These are phyloP conservation scores for Solen grandis DNA, from an alignment of 1,140 invertebrate genomes.

Conservation along the genomic window DNA sequence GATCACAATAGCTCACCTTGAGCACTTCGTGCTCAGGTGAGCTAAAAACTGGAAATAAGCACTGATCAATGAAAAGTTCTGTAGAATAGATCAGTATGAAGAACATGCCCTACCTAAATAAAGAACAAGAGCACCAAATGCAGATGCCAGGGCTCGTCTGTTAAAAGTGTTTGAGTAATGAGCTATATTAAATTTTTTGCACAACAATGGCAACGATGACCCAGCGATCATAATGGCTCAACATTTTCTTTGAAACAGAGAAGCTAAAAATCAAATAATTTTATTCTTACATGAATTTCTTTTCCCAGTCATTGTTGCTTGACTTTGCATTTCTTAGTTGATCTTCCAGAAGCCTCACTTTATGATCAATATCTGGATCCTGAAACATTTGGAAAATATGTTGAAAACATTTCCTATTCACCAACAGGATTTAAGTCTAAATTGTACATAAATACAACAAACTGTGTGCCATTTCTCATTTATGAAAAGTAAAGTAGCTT, in stretches of 20 bases:
- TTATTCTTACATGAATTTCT: conserved; percentile 41
- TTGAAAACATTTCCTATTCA: neutral
- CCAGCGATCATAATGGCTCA: neutral
- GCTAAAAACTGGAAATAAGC: no score
- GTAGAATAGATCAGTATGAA: no score
- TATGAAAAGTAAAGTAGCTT: neutral
- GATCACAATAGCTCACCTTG: no score
- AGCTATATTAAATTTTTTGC: neutral
- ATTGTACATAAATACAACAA: neutral
- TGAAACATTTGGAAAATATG: conserved; percentile 11
- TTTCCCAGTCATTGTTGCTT: conserved; percentile 26
- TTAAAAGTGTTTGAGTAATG: neutral
- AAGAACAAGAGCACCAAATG: neutral
- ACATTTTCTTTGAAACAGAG: neutral
- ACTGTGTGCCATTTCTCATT: conserved; percentile 7
- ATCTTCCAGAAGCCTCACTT: conserved; percentile 35
- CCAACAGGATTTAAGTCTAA: neutral
- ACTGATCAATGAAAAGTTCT: no score
- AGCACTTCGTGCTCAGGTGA: no score
- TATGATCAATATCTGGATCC: conserved; percentile 30
- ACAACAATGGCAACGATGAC: neutral
- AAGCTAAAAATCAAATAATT: neutral
- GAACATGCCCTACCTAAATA: no score
- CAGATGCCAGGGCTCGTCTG: neutral
- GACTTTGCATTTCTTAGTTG: conserved; percentile 38